Evolutionary conservation across 2,113 vertebrate genomes (phyloP).

Genomic region (Calyptomena viridis): DNA sequence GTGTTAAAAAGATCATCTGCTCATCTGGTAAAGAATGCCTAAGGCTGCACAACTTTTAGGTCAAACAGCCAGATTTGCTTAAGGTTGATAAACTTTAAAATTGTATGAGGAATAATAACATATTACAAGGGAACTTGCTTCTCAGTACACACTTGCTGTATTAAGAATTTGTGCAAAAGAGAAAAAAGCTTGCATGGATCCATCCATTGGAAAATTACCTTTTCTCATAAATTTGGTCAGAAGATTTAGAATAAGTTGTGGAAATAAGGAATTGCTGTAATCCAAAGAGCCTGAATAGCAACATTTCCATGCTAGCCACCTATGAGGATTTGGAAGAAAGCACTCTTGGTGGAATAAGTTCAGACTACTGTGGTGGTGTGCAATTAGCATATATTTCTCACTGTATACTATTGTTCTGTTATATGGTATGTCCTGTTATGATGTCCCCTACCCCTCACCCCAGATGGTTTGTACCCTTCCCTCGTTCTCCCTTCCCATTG

Average conservation of each 20-base stretch:
- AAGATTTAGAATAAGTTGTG: not conserved
- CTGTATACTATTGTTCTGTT: too few species aligned
- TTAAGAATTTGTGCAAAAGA: not conserved
- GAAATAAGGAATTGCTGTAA: not conserved
- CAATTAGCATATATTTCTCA: too few species aligned
- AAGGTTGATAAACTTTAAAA: not conserved
- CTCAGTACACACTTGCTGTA: not conserved
- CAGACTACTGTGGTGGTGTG: too few species aligned
- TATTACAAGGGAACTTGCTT: not conserved
- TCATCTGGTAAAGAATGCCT: not conserved
- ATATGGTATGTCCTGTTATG: too few species aligned
- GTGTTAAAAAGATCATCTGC: conserved; percentile 22
- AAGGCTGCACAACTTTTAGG: not conserved
- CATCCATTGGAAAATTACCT: too few species aligned
- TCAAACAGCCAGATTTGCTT: conserved; percentile 1
- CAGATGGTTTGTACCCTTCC: too few species aligned
- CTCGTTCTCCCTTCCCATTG: too few species aligned
- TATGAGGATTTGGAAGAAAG: not conserved
- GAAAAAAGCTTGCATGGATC: too few species aligned
- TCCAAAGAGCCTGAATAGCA: not conserved
- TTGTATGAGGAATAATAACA: not conserved
- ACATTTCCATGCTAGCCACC: not conserved
- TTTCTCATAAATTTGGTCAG: not conserved
- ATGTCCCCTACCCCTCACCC: too few species aligned
- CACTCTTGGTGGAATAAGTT: not conserved